A percentile compares a stretch with the other conserved stretches of the same genome.
Conservation (phyloP, 2,888 invertebrate species). For the Bembecia ichneumoniformis region DNA sequence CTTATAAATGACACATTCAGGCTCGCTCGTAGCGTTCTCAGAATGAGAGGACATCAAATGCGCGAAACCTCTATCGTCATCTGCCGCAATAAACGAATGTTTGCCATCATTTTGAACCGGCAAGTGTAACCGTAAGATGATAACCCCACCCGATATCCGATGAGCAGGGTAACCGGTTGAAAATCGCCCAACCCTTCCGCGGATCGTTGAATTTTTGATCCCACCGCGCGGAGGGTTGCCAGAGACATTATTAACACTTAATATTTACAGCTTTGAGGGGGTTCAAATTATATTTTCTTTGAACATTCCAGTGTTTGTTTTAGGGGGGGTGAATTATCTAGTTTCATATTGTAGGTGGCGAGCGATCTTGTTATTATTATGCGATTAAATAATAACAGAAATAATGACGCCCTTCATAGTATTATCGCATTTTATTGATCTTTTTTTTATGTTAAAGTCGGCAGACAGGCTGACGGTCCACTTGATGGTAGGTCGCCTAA, state of each 20-base stretch:
- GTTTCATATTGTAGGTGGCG: neutral
- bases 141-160: conserved; percentile 33
- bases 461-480: too few species aligned
- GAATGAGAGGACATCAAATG: too few species aligned
- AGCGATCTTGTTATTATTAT: neutral
- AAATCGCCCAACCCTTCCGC: conserved; percentile 46
- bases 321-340: neutral
- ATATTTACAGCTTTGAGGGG: conserved; percentile 45
- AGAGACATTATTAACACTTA: conserved; percentile 58
- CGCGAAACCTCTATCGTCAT: too few species aligned
- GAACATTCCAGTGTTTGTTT: conserved; percentile 19
- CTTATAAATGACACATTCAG: too few species aligned
- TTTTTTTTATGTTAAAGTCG: too few species aligned
- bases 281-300: conserved; percentile 18
- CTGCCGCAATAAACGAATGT: neutral
- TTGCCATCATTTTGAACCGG: neutral
- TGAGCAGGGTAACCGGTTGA: conserved; percentile 37
- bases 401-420: too few species aligned
- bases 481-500: too few species aligned
- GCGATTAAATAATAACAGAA: too few species aligned
- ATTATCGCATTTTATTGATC: too few species aligned
- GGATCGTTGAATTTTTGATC: conserved; percentile 60
- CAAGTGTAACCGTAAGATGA: conserved; percentile 1
- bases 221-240: conserved; percentile 30
- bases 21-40: too few species aligned